Evolutionary conservation across 2,113 vertebrate genomes (phyloP), one percentile per base, ranked within the genome.

Genomic region (Dipodomys stephensi): DNA sequence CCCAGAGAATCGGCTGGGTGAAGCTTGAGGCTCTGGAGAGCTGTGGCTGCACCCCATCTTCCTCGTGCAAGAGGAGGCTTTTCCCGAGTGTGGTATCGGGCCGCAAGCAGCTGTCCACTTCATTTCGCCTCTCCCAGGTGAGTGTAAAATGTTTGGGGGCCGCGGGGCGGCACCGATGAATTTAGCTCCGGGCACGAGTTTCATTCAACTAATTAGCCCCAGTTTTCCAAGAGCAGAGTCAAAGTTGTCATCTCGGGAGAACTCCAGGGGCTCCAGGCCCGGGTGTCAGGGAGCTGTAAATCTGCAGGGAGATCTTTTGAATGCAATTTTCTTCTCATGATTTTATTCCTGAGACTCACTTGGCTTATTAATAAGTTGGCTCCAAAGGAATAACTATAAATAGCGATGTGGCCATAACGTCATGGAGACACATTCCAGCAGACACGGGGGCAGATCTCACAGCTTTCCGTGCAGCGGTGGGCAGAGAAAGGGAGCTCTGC

Each of bases 101-200:
- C 7, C 15, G 8, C 27, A 1, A 1, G 16, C 77, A n/a, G 67
- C 67, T 9, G 30, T 30, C 88, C 5, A 0, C 35, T 1, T 0
- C 8, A 1, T 4, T 0, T 28, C 0, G 2, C 60, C n/a, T 77
- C 62, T 49, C n/a, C 72, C 39, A 2, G 39, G 39, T 22, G 28
- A 13, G 78, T 0, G 7, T 18, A 16, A 32, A 28, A 0, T 20
- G 83, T 19, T 80, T 9, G 16, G 79, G 78, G 83, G 35, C 0
- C 0, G 4, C 4, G 0, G 7, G 7, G 12, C 49, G 3, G 30
- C 8, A 1, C 49, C 0, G 6, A 3, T 0, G n/a, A 2, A 0
- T 4, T 13, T 7, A 20, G 64, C 65, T 46, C 80, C 6, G 16
- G 64, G 67, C 12, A 2, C 0, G 0, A 73, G 62, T 7, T 71